A percentile compares a stretch with the other conserved stretches of the same genome.
Evolutionary conservation across 2,888 invertebrate genomes (phyloP).

Genomic region (Erynnis tages): DNA sequence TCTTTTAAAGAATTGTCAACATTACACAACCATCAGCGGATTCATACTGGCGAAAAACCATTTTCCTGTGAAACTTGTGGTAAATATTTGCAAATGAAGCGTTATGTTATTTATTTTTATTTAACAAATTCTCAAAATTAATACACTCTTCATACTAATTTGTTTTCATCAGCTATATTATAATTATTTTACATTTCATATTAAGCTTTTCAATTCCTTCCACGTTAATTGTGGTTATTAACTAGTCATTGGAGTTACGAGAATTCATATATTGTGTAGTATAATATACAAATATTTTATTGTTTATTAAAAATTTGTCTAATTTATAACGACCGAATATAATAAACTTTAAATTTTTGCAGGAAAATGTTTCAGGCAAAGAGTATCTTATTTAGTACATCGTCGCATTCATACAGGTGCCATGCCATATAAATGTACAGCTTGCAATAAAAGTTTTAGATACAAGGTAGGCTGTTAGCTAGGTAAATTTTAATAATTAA

Average conservation of each 20-base stretch:
- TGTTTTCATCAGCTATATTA: too few relatives aligned
- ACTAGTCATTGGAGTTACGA: too few relatives aligned
- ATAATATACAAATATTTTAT: too few relatives aligned
- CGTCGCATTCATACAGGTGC: slow-evolving; percentile 91
- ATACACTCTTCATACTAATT: too few relatives aligned
- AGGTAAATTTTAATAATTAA: too few relatives aligned
- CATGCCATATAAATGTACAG: slow-evolving; percentile 92
- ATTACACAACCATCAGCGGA: slow-evolving; percentile 92
- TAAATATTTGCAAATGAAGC: slow-evolving; percentile 52
- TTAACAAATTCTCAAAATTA: too few relatives aligned
- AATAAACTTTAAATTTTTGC: slow-evolving; percentile 37
- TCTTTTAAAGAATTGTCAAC: slow-evolving; percentile 94
- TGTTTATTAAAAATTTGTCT: too few relatives aligned
- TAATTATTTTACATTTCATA: too few relatives aligned
- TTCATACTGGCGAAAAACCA: slow-evolving; percentile 92
- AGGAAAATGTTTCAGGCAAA: slow-evolving; percentile 93
- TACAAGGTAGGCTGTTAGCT: slow-evolving; percentile 87
- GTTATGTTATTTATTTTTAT: slow-evolving; percentile 1
- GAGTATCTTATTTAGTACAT: slow-evolving; percentile 93
- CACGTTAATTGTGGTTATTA: too few relatives aligned
- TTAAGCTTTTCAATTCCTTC: too few relatives aligned
- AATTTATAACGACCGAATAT: too few relatives aligned
- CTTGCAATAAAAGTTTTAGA: slow-evolving; percentile 90
- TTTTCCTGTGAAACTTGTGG: slow-evolving; percentile 94
- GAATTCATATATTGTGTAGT: too few relatives aligned